Percentiles rank a stretch among this genome's conserved stretches.
phyloP scores from a whole-genome alignment of 1,140 invertebrate species.

The Aphelenchoides fujianensis region DNA sequence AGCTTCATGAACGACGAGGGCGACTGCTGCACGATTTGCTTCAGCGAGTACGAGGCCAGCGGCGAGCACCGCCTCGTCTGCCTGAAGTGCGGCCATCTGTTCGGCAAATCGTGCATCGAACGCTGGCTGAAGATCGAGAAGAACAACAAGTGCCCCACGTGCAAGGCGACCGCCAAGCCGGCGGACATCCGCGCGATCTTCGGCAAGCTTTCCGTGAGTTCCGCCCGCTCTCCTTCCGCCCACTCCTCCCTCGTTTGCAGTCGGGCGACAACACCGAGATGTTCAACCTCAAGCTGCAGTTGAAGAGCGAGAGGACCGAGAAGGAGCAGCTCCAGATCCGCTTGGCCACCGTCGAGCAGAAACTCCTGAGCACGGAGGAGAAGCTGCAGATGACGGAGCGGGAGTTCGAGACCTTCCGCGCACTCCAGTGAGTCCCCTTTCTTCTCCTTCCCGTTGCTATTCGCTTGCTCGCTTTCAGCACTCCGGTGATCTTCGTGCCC shows the following conservation, averaged over 20 bases:
- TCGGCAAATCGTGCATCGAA: conserved; percentile 78
- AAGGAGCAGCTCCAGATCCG: not conserved
- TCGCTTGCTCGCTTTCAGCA: not conserved
- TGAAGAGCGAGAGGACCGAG: not conserved
- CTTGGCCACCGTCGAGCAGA: too few species aligned
- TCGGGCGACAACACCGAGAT: conserved; percentile 24
- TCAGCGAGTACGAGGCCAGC: conserved; percentile 79
- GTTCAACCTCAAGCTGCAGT: not conserved
- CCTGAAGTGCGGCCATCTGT: conserved; percentile 84
- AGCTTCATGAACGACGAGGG: conserved; percentile 1
- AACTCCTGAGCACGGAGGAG: too few species aligned
- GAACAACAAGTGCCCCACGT: conserved; percentile 75
- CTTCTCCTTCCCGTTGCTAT: not conserved
- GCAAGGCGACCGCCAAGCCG: conserved; percentile 74
- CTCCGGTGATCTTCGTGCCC: not conserved
- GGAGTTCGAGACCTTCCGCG: not conserved
- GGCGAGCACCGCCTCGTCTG: conserved; percentile 78
- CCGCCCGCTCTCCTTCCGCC: conserved; percentile 1
- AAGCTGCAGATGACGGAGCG: too few species aligned
- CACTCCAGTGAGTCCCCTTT: not conserved
- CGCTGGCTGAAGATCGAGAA: conserved; percentile 71
- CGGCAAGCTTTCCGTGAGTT: conserved; percentile 67
- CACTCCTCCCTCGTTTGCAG: conserved; percentile 8
- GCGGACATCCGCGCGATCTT: conserved; percentile 76
- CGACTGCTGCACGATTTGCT: conserved; percentile 78